These are phyloP conservation scores for Myotis yumanensis DNA, from an alignment of 2,113 vertebrate genomes.

Conservation along the genomic window DNA sequence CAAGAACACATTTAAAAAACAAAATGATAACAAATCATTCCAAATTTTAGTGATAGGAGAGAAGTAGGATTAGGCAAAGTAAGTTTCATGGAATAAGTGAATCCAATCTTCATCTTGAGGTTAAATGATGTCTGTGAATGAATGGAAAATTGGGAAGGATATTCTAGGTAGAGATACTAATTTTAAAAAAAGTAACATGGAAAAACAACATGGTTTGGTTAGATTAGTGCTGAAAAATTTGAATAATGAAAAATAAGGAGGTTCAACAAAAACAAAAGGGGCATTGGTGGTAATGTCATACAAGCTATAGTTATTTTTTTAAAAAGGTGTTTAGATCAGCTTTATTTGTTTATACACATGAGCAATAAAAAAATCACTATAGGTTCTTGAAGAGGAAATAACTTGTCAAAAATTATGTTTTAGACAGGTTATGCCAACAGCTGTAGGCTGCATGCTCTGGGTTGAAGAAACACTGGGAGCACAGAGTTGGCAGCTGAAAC, in stretches of 20 bases:
- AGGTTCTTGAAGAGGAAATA: constrained; percentile 28
- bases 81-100: background rate
- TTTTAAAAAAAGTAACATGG: background rate
- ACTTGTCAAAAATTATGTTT: constrained; percentile 32
- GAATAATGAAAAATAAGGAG: background rate
- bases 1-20: background rate
- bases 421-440: constrained; percentile 11
- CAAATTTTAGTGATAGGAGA: background rate
- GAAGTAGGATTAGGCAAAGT: background rate
- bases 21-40: background rate
- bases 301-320: background rate
- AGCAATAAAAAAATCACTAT: background rate
- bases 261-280: background rate
- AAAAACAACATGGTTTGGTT: background rate
- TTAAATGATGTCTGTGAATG: background rate
- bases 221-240: background rate
- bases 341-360: background rate
- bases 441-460: background rate
- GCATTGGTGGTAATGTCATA: background rate
- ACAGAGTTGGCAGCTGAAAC: background rate
- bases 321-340: background rate
- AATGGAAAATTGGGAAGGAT: background rate
- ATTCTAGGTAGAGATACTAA: background rate
- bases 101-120: background rate
- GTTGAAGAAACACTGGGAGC: background rate